Conservation (phyloP, 1,140 invertebrate genomes). For the Calliphora vicina region DNA sequence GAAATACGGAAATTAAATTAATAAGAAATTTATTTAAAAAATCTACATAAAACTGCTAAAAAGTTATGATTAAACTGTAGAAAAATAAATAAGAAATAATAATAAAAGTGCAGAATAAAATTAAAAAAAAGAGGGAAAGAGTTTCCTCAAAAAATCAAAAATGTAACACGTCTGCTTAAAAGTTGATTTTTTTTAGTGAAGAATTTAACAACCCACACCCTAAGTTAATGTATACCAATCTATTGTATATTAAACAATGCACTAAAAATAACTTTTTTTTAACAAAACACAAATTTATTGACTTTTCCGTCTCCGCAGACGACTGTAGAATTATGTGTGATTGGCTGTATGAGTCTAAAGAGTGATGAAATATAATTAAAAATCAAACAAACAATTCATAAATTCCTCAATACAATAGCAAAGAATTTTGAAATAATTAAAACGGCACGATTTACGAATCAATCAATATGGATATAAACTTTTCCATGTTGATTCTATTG, state of each 20-base stretch:
- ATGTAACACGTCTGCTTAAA: background rate
- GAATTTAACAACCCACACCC: background rate
- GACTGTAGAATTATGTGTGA: background rate
- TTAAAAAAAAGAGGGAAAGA: background rate
- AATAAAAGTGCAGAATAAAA: background rate
- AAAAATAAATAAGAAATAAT: background rate
- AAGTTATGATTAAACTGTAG: background rate
- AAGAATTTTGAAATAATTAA: background rate
- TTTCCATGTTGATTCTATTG: conserved; percentile 60
- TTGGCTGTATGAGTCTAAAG: background rate
- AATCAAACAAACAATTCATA: background rate
- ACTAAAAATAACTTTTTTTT: background rate
- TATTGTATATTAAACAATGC: background rate
- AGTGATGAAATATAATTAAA: background rate
- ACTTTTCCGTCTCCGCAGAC: background rate
- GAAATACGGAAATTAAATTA: background rate
- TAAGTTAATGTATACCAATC: background rate
- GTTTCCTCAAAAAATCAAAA: background rate
- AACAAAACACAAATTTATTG: background rate
- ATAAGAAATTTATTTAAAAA: background rate
- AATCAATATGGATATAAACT: conserved; percentile 58
- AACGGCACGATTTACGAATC: background rate
- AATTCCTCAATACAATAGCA: background rate
- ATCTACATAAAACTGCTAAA: background rate
- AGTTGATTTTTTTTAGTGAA: background rate